phyloP scores from a whole-genome alignment of 2,888 invertebrate genomes.

The Venustoraphidia nigricollis region DNA sequence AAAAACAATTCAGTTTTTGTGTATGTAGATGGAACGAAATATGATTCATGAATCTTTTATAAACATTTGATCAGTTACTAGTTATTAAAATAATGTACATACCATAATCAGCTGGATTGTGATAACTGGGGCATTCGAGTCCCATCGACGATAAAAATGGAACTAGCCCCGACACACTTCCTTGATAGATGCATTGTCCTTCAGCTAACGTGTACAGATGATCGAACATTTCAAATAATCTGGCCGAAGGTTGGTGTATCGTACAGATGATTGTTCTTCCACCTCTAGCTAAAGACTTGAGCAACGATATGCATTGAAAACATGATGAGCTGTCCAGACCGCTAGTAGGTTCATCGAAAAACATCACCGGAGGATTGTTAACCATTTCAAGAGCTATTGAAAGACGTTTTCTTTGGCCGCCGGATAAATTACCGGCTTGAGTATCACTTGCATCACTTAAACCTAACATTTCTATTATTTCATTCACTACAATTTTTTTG shows the following conservation, averaged over 20 bases:
- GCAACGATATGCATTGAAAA: slow-evolving; percentile 77
- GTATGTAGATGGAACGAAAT: not conserved
- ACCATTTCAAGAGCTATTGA: slow-evolving; percentile 87
- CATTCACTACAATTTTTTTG: slow-evolving; percentile 67
- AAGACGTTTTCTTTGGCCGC: slow-evolving; percentile 80
- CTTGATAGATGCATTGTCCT: slow-evolving; percentile 88
- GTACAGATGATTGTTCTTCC: slow-evolving; percentile 88
- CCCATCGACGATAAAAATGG: slow-evolving; percentile 77
- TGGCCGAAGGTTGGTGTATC: slow-evolving; percentile 91
- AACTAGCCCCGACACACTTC: slow-evolving; percentile 65
- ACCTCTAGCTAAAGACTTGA: slow-evolving; percentile 77
- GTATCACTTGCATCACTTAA: slow-evolving; percentile 67
- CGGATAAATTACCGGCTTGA: slow-evolving; percentile 66
- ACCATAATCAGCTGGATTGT: slow-evolving; percentile 96
- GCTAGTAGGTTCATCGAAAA: slow-evolving; percentile 89
- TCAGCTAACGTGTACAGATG: slow-evolving; percentile 81
- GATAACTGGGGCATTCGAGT: slow-evolving; percentile 83
- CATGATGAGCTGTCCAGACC: slow-evolving; percentile 90
- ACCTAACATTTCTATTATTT: slow-evolving; percentile 73
- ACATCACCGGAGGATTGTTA: slow-evolving; percentile 95
- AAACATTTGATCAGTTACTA: no score
- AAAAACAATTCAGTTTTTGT: not conserved
- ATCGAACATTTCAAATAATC: slow-evolving; percentile 92
- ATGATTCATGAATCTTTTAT: not conserved
- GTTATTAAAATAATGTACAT: slow-evolving; percentile 17